Conservation (phyloP, 2,113 vertebrate genomes). For the Ctenomys sociabilis region DNA sequence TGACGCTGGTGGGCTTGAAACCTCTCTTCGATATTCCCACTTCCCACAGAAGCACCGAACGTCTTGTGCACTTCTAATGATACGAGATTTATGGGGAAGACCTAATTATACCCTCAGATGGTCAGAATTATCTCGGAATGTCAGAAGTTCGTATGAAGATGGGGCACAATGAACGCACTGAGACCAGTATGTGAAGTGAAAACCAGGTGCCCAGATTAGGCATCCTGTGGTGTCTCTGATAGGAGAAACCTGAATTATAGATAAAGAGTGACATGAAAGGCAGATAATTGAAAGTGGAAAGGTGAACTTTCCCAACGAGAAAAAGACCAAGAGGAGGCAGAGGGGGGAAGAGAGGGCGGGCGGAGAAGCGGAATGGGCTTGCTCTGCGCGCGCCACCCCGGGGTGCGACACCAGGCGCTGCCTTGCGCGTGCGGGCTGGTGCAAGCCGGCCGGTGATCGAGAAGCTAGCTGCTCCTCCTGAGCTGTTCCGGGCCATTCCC, state of each 20-base stretch:
- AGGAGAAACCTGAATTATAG: background rate
- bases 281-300: background rate
- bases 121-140: background rate
- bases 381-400: background rate
- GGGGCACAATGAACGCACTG: background rate
- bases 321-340: background rate
- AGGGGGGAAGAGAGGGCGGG: background rate
- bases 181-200: background rate
- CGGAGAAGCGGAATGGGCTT: background rate
- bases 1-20: background rate
- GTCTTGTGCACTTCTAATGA: background rate
- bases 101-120: background rate
- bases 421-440: accelerated
- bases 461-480: background rate
- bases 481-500: background rate
- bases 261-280: background rate
- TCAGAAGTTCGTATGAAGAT: background rate
- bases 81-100: background rate
- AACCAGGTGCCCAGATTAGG: background rate
- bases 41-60: background rate
- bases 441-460: background rate
- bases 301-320: background rate
- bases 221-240: background rate
- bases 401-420: no score
- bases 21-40: background rate